These are phyloP conservation scores for Drosophila anomelani DNA, from an alignment of 2,888 invertebrate genomes.

Conservation along the genomic window DNA sequence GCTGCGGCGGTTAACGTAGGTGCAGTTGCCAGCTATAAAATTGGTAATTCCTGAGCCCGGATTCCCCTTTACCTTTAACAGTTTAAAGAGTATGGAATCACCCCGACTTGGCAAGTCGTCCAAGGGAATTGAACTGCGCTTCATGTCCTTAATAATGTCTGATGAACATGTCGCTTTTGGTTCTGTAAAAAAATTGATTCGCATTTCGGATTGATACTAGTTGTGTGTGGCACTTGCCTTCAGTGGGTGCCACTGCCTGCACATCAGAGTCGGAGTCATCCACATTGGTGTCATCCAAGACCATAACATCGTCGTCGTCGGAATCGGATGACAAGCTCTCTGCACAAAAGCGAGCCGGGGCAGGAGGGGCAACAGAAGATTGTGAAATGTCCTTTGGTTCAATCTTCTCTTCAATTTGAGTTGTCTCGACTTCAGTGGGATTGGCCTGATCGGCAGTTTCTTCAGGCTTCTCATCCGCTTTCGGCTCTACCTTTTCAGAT, in stretches of 20 bases:
- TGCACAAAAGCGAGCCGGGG: constrained; percentile 7
- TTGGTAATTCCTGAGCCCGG: constrained; percentile 14
- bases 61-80: constrained; percentile 43
- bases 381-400: neutral
- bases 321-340: constrained; percentile 57
- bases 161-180: neutral
- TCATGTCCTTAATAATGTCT: constrained; percentile 47
- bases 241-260: constrained; percentile 13
- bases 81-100: constrained; percentile 63
- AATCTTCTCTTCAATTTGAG: neutral
- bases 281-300: constrained; percentile 61
- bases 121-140: constrained; percentile 41
- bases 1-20: constrained; percentile 69
- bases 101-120: constrained; percentile 46
- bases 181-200: neutral
- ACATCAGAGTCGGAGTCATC: constrained; percentile 55
- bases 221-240: neutral
- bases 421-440: neutral
- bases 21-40: constrained; percentile 63
- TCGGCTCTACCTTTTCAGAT: neutral
- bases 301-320: constrained; percentile 69
- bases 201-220: neutral
- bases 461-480: neutral
- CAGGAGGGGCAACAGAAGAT: neutral
- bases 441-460: neutral